These are phyloP conservation scores for Rhagologus leucostigma DNA, from an alignment of 2,113 vertebrate species.

Conservation along the genomic window DNA sequence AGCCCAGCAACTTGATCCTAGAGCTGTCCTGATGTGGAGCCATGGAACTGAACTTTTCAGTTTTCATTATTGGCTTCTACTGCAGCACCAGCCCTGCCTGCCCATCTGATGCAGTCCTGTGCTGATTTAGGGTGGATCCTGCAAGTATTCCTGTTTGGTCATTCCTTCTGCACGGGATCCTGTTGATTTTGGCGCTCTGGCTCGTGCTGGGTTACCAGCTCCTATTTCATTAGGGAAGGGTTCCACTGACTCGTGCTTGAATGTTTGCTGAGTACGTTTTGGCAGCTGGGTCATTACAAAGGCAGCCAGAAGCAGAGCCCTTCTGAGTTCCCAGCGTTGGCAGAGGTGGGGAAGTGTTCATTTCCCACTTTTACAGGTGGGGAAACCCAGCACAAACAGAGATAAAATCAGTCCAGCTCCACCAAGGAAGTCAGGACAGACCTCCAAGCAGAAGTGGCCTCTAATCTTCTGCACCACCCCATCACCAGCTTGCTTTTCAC, in stretches of 20 bases:
- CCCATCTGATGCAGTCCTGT: neutral
- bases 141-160: neutral
- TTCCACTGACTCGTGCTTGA: neutral
- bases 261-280: neutral
- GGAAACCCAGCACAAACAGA: neutral
- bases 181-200: neutral
- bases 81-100: neutral
- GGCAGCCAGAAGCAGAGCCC: neutral
- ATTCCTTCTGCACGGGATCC: neutral
- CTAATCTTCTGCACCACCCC: neutral
- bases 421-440: neutral
- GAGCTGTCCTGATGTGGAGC: neutral
- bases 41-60: neutral
- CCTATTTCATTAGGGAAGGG: neutral
- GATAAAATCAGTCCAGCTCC: neutral
- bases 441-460: neutral
- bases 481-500: neutral
- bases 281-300: neutral
- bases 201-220: neutral
- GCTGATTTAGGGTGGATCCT: neutral
- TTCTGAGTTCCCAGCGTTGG: neutral
- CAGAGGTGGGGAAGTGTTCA: neutral
- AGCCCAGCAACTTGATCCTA: neutral
- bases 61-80: neutral
- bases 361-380: neutral